Base-by-base conservation (phyloP, 2,888 invertebrate species). In the Thereva unica region DNA sequence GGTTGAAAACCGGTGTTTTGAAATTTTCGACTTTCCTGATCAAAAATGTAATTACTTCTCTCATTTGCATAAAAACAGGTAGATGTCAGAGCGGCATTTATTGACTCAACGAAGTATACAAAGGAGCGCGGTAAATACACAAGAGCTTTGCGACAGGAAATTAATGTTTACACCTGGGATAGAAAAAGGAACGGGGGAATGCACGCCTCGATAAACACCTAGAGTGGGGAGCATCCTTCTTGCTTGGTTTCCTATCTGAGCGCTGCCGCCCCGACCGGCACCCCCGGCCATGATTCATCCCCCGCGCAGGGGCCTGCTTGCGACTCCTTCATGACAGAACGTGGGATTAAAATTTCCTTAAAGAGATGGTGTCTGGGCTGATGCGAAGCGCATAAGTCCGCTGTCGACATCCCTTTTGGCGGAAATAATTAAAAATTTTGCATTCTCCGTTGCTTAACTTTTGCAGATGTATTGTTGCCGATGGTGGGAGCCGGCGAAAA, bases 121-220 rank as follows among this genome's bases (percentile, higher is more conserved):
- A 61, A 59, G 59, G 23, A 41, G 10, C 41, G 34, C 12, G 61
- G 61, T 61, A 61, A 61, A 61, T 61, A 61, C 61, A 50, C 41
- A 61, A 35, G 12, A 61, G 61, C 61, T 61, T 12, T 37, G 61
- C 40, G 61, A 61, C 61, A 61, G 61, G 61, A 61, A 61, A 61
- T 61, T 61, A 61, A 61, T 61, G 61, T 61, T 61, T 61, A 61
- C 61, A 61, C 61, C 61, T 61, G 61, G 61, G 61, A 61, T 61
- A 61, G 50, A 61, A 61, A 61, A 61, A 61, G 61, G 50, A 61
- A 50, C 50, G 50, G 38, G 50, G 61, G 2, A 61, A 49, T 50
- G 61, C 50, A 61, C 50, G 61, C 50, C 50, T 40, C 50, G 50
- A 61, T 61, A 50, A 61, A 50, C 61, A 61, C 40, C 61, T 40